Evolutionary conservation across 2,113 vertebrate species (phyloP).

Genomic region (Hymenochirus boettgeri): DNA sequence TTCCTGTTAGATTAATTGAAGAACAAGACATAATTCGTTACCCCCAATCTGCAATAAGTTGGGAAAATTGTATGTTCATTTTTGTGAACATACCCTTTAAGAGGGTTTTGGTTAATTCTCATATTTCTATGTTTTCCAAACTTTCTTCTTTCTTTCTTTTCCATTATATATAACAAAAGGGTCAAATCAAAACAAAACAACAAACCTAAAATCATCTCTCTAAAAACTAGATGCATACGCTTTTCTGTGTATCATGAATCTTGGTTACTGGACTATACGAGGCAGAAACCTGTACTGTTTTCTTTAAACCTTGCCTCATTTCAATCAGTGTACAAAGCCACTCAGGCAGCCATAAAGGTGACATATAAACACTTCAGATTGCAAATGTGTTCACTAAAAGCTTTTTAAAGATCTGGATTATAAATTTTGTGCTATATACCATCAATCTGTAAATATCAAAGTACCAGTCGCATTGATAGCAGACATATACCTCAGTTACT

Average conservation of each 20-base stretch:
- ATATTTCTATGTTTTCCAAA: too few relatives aligned
- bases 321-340: conserved; percentile 4
- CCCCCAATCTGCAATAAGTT: too few relatives aligned
- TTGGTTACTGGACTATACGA: neutral
- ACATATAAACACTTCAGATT: conserved; percentile 19
- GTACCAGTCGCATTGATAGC: conserved; percentile 12
- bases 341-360: conserved; percentile 5
- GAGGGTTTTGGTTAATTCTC: too few relatives aligned
- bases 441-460: conserved; percentile 10
- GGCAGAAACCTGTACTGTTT: neutral
- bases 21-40: too few relatives aligned
- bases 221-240: neutral
- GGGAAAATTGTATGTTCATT: too few relatives aligned
- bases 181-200: too few relatives aligned
- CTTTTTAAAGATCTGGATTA: conserved; percentile 14
- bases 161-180: too few relatives aligned
- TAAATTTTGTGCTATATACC: conserved; percentile 2
- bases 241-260: neutral
- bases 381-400: conserved; percentile 21
- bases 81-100: too few relatives aligned
- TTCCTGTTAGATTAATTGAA: too few relatives aligned
- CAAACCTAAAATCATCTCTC: neutral
- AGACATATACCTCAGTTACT: neutral
- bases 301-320: neutral
- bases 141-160: too few relatives aligned